Base-by-base conservation (phyloP, 2,888 invertebrate species). In the Melangyna quadrimaculata region DNA sequence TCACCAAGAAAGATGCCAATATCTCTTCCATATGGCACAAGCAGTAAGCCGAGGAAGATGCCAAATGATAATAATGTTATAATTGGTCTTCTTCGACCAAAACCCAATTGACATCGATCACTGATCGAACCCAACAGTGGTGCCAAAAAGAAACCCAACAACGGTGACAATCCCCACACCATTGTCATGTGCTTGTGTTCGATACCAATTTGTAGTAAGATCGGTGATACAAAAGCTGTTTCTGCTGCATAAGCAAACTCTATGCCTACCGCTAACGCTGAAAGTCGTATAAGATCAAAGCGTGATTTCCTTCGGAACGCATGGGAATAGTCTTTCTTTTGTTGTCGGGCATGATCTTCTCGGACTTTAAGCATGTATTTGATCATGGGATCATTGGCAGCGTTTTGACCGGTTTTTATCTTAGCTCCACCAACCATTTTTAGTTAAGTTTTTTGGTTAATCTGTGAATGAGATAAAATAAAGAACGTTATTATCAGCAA, bases 181-280 rank as follows among this genome's bases (percentile, higher is more conserved):
- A 92, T 90, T 14, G 94, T 94, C 94, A 95, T 94, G 87, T 93
- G 93, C 24, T 93, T 91, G 87, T 94, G 94, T 55, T 93, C 93
- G n/a, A 95, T 92, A 6, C 95, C 93, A 57, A 95, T 93, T 88
- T 94, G 93, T 2, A 95, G 91, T 6, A 95, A 91, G 55, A 94
- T 94, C 8, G 95, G 95, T 12, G 94, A 94, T 0, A 95, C 95
- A 88, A 95, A 95, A 0, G 95, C 94, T 1, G 95, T 95, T 90
- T 95, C 95, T 0, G 95, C 95, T 0, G 95, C 94, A 89, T 95
- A 95, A 55, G 95, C 94, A 87, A 95, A 94, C 89, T 95, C 95
- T 32, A 95, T 94, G 17, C 94, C 95, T 89, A 92, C 90, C 10
- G 92, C 91, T 22, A 92, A 91, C 27, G 91, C 90, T 7, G 91